These are phyloP conservation scores for Platyscelio sp. DNA, from an alignment of 2,888 invertebrate species.

Conservation along the genomic window DNA sequence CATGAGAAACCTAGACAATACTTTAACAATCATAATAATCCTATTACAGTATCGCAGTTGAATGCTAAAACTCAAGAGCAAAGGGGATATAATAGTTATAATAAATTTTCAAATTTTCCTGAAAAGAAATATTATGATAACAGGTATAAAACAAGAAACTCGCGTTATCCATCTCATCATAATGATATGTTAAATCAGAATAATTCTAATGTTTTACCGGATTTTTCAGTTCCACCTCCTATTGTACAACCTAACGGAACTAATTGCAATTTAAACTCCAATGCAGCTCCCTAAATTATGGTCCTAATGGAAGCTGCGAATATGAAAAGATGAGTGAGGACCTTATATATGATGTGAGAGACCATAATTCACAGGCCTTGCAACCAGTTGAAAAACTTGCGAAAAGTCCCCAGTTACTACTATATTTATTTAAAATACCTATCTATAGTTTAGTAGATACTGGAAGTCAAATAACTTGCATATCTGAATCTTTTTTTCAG, in stretches of 20 bases:
- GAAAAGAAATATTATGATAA: background rate
- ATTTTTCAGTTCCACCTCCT: slow-evolving; percentile 4
- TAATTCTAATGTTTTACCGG: background rate
- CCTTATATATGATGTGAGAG: background rate
- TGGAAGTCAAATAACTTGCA: slow-evolving; percentile 5
- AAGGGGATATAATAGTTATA: background rate
- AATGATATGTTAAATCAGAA: background rate
- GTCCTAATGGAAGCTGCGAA: background rate
- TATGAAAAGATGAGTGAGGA: background rate
- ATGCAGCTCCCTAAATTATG: slow-evolving; percentile 1
- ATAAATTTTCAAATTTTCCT: background rate
- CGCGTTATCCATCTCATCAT: background rate
- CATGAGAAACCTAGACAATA: background rate
- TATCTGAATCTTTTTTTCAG: background rate
- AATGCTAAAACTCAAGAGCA: background rate
- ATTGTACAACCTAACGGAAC: background rate
- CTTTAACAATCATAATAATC: background rate
- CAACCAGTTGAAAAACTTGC: background rate
- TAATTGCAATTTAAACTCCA: background rate
- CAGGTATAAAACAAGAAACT: background rate
- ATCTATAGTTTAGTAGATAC: background rate
- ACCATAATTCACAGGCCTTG: background rate
- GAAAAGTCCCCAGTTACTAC: background rate
- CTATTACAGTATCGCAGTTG: background rate
- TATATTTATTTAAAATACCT: background rate